These are phyloP conservation scores for Cheilosia grossa DNA, from an alignment of 2,888 invertebrate genomes.

Conservation along the genomic window DNA sequence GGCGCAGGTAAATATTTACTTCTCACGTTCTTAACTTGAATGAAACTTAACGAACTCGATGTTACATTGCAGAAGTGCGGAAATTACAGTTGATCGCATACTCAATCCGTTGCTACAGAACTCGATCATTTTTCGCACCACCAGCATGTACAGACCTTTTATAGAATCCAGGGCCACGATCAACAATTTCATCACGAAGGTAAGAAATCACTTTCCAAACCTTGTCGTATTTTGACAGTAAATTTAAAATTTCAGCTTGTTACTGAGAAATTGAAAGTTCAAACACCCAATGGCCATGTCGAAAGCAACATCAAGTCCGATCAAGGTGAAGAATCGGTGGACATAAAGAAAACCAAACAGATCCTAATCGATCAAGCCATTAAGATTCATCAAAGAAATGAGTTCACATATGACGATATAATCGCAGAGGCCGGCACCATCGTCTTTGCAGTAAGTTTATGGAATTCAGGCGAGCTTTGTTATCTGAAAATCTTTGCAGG, in stretches of 20 bases:
- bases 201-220: no score
- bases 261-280: constrained; percentile 1
- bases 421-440: constrained; percentile 71
- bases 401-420: constrained; percentile 69
- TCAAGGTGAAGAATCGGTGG: neutral
- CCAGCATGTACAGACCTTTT: neutral
- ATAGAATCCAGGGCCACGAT: no score
- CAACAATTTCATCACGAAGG: no score
- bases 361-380: constrained; percentile 76
- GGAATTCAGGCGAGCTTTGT: no score
- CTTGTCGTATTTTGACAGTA: no score
- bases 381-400: constrained; percentile 58
- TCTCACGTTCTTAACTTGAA: no score
- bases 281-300: neutral
- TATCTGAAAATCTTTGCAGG: constrained; percentile 37
- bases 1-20: no score
- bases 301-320: no score
- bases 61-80: no score
- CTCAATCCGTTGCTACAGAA: no score
- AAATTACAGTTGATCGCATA: no score
- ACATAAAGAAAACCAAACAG: constrained; percentile 48
- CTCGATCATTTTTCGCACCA: neutral
- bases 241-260: constrained; percentile 7
- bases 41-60: no score
- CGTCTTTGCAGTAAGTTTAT: constrained; percentile 71